Evolutionary conservation across 2,888 invertebrate genomes (phyloP).

Genomic region (Euplexia lucipara): DNA sequence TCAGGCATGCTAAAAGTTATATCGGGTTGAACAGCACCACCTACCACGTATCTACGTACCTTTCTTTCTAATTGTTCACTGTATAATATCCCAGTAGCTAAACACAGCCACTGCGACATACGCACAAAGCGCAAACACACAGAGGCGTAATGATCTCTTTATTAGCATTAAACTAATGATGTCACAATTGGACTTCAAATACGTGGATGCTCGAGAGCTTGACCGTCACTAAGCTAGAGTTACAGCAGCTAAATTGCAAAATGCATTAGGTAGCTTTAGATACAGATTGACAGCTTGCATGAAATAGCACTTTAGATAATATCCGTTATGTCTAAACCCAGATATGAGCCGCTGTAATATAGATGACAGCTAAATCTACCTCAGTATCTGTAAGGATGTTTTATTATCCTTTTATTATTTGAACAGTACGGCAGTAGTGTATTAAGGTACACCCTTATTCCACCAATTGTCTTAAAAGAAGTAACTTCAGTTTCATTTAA

Average conservation of each 20-base stretch:
- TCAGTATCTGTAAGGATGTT: background rate
- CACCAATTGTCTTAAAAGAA: too few relatives aligned
- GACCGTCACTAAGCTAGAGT: constrained; percentile 32
- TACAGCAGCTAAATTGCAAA: constrained; percentile 47
- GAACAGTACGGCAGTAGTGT: too few relatives aligned
- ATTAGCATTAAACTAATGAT: constrained; percentile 49
- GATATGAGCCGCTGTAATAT: constrained; percentile 8
- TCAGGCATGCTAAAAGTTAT: too few relatives aligned
- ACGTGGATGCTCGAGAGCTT: constrained; percentile 30
- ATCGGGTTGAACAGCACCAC: too few relatives aligned
- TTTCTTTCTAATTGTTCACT: background rate
- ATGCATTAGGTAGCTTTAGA: constrained; percentile 44
- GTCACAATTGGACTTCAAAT: constrained; percentile 22
- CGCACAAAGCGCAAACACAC: constrained; percentile 15
- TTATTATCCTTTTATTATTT: too few relatives aligned
- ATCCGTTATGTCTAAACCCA: constrained; percentile 7
- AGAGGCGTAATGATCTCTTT: constrained; percentile 43
- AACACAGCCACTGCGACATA: background rate
- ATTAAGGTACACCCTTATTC: too few relatives aligned
- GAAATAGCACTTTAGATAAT: constrained; percentile 50
- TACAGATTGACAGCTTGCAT: constrained; percentile 50
- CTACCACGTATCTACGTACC: too few relatives aligned
- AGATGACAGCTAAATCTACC: constrained; percentile 10
- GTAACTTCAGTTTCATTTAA: constrained; percentile 20
- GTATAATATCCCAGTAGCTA: background rate